Base-by-base conservation (phyloP, 64 coral and sea anemone species). In the Cladopsammia gracilis region DNA sequence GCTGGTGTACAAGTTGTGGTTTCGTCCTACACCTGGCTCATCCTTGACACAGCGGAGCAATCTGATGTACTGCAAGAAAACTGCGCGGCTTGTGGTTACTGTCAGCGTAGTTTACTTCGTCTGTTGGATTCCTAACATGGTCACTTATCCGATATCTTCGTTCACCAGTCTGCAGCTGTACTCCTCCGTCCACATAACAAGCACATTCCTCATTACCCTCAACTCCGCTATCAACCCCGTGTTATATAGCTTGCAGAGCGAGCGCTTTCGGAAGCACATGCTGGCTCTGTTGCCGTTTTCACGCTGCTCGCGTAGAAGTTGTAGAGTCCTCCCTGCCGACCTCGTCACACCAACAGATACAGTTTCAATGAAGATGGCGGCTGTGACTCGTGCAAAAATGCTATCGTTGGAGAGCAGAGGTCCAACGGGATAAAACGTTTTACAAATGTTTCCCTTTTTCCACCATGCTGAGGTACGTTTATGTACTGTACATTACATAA, bases 151-250 rank as follows among this genome's bases (percentile, higher is more conserved):
- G 12, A 46, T 68, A 6, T 16, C 43, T 0, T 13, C 60, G 2
- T 68, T 68, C 42, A 43, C 9, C 7, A 46, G n/a, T 12, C 45
- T 9, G 12, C 25, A 61, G 15, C 26, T 85, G 4, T 85, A 68
- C 62, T 42, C 20, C 64, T 26, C 25, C 11, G 19, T 85, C 7
- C 60, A 85, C 14, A n/a, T n/a, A n/a, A n/a, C n/a, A n/a, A n/a
- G 61, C 22, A 12, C 58, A 8, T 44, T 82, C 24, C 26, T 82
- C 25, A 56, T 82, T 14, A 25, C 18, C 7, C 15, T 82, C 56
- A 82, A 82, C 52, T 85, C 81, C 12, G 46, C 59, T 7, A 64
- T 85, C 15, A 85, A 85, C 20, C 82, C 82, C 45, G 19, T 85
- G 11, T 9, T 85, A 10, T 85, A 85, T 62, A 85, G 82, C 62